phyloP scores from a whole-genome alignment of 1,140 invertebrate species.

The Diabrotica undecimpunctata region DNA sequence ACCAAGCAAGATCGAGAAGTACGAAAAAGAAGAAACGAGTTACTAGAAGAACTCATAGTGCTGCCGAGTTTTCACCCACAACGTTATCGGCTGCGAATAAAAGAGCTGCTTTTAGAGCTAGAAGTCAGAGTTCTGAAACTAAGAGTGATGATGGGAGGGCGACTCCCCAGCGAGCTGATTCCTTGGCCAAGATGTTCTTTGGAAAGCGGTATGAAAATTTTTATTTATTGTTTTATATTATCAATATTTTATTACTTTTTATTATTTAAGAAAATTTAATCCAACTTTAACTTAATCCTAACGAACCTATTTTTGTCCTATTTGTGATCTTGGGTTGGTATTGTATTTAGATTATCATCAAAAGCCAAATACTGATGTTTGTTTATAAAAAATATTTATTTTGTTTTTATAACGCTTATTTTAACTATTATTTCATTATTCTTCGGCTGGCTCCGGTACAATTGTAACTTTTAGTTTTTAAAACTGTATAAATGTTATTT shows the following conservation, averaged over 20 bases:
- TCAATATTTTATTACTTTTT: conserved; percentile 3
- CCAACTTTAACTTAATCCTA: too few relatives aligned
- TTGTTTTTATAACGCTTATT: too few relatives aligned
- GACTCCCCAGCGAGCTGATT: conserved; percentile 59
- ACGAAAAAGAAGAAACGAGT: conserved; percentile 54
- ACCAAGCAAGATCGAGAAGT: conserved; percentile 53
- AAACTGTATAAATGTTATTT: too few relatives aligned
- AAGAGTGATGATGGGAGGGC: conserved; percentile 54
- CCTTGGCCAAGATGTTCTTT: conserved; percentile 61
- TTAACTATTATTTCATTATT: too few relatives aligned
- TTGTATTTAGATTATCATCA: too few relatives aligned
- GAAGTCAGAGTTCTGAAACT: conserved; percentile 57
- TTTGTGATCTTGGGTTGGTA: too few relatives aligned
- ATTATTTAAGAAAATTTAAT: too few relatives aligned
- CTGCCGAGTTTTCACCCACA: conserved; percentile 66
- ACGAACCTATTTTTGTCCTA: too few relatives aligned
- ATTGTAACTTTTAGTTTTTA: too few relatives aligned
- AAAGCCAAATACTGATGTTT: too few relatives aligned
- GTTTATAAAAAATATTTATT: too few relatives aligned
- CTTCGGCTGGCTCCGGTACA: too few relatives aligned
- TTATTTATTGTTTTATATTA: neutral
- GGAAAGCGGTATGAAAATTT: conserved; percentile 14
- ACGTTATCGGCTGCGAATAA: conserved; percentile 61
- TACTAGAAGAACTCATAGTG: conserved; percentile 66
- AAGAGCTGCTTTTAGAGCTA: conserved; percentile 53